Evolutionary conservation across 2,113 vertebrate genomes (phyloP).

Genomic region (Sinocyclocheilus anophthalmus): DNA sequence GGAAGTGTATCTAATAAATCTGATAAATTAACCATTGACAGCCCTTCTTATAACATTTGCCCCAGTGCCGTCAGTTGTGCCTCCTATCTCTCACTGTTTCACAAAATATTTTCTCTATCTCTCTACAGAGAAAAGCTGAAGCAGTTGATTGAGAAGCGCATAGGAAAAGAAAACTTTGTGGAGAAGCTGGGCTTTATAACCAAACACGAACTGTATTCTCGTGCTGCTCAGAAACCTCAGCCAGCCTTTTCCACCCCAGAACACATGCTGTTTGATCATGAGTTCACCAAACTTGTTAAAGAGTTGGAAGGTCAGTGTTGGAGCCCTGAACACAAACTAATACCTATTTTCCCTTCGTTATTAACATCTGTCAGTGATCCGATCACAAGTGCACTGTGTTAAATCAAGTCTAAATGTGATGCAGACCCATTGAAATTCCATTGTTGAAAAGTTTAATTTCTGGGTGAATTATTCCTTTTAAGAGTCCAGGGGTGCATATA

Average conservation of each 20-base stretch:
- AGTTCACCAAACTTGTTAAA: slow-evolving; percentile 97
- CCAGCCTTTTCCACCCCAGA: slow-evolving; percentile 90
- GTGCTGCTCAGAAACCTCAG: slow-evolving; percentile 94
- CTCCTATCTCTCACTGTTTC: background rate
- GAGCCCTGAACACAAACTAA: background rate
- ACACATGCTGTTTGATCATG: slow-evolving; percentile 98
- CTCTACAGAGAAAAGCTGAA: slow-evolving; percentile 91
- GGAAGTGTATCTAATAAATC: background rate
- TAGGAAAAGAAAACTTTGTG: slow-evolving; percentile 96
- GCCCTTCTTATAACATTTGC: background rate
- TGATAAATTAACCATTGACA: background rate
- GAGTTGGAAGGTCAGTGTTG: slow-evolving; percentile 90
- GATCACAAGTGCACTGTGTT: background rate
- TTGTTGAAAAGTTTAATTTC: background rate
- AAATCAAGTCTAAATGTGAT: background rate
- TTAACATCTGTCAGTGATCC: background rate
- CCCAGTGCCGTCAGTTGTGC: background rate
- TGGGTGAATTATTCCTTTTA: background rate
- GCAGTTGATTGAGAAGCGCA: slow-evolving; percentile 96
- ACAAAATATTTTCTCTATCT: background rate
- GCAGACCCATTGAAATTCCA: background rate
- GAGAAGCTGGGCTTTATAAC: slow-evolving; percentile 96
- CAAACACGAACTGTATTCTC: slow-evolving; percentile 95
- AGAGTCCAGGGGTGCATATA: background rate
- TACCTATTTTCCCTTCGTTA: background rate